Conservation (phyloP, 2,888 invertebrate genomes). For the Agrilus mali region DNA sequence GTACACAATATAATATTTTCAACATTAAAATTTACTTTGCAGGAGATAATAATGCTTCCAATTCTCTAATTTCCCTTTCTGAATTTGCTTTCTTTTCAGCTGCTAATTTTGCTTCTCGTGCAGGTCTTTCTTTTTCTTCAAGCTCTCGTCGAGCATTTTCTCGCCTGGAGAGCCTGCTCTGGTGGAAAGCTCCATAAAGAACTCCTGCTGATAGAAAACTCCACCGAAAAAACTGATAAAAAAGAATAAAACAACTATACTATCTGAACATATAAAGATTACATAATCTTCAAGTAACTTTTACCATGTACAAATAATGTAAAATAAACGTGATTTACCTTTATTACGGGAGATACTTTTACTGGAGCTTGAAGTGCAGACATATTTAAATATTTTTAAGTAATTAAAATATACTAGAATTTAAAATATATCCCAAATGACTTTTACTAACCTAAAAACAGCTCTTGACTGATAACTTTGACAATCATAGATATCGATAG, state of each 20-base stretch:
- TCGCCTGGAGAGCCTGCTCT: conserved; percentile 52
- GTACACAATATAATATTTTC: no score
- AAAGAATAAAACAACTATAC: conserved; percentile 1
- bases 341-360: conserved; percentile 69
- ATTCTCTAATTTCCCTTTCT: conserved; percentile 35
- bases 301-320: background rate
- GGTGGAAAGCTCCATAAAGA: conserved; percentile 62
- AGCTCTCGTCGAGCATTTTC: conserved; percentile 52
- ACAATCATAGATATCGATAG: no score
- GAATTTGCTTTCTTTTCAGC: conserved; percentile 54
- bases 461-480: background rate
- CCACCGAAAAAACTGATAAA: conserved; percentile 67
- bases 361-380: conserved; percentile 50
- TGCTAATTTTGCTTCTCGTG: conserved; percentile 58
- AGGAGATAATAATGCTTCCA: conserved; percentile 19
- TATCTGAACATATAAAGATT: background rate
- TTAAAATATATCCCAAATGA: background rate
- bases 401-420: background rate
- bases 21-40: background rate
- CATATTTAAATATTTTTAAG: conserved; percentile 17
- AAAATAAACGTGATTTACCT: conserved; percentile 38
- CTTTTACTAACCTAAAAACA: background rate
- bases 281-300: background rate
- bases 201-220: conserved; percentile 60
- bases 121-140: conserved; percentile 52